Base-by-base conservation (phyloP, 2,113 vertebrate species). In the Synodontis membranacea region DNA sequence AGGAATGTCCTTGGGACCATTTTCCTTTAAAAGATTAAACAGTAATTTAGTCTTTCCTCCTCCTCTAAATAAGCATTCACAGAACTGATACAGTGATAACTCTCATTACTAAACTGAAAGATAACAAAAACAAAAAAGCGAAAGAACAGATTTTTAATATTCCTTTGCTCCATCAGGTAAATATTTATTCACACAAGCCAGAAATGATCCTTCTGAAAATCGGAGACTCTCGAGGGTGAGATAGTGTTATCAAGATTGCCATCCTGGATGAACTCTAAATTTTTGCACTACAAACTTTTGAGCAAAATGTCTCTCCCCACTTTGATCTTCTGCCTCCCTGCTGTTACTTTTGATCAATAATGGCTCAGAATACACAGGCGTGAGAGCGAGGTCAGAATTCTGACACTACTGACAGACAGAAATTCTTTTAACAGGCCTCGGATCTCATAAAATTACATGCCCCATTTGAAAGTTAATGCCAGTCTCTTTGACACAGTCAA, bases 21-120 rank as follows among this genome's bases (percentile, higher is more conserved):
- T 83, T 92, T 90, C 87, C 87, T 42, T 74, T 75, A 75, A 72
- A 92, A 93, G 93, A 94, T 94, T 92, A 93, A 93, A 94, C 92
- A 92, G 92, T 93, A 92, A 93, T 94, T 93, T 88, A 93, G 90
- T 88, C 90, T 92, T 91, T 89, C 89, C 82, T 85, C 83, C 92
- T 85, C 81, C 85, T 86, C 68, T 81, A 81, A 60, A 81, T 54
- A 52, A 54, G 91, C 91, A 92, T 92, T 92, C 92, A 88, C 25
- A 84, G 90, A 91, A 88, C 88, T 91, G 87, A 72, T 91, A 88
- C 90, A 90, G 85, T 91, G 90, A 93, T 93, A 92, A 87, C 86
- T 89, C 84, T 88, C 82, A 85, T 92, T 90, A 76, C 84, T 84
- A 60, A 86, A 89, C n/a, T 25, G 44, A 46, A 39, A 25, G 72